phyloP scores from a whole-genome alignment of 2,113 vertebrate species.

The Nothoprocta perdicaria region DNA sequence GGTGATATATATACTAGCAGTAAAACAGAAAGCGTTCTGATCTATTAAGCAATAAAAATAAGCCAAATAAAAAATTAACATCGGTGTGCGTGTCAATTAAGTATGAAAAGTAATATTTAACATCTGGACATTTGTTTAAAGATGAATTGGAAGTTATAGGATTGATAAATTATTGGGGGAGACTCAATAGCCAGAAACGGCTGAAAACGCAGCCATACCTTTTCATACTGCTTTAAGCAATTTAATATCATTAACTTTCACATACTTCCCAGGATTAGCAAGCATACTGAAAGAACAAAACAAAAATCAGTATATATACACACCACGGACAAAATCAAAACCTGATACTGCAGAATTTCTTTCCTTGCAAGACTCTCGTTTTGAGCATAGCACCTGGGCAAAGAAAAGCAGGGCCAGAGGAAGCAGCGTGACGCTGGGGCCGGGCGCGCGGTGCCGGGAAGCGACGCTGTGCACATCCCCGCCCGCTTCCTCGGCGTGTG shows the following conservation, averaged over 20 bases:
- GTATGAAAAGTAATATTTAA: not conserved
- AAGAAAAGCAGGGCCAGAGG: not conserved
- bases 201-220: not conserved
- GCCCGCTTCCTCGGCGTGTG: not conserved
- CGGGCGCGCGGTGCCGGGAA: not conserved
- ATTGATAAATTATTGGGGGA: not conserved
- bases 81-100: not conserved
- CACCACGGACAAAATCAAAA: not conserved
- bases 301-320: not conserved
- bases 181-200: fast-evolving
- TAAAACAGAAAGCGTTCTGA: not conserved
- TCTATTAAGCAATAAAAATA: not conserved
- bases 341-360: not conserved
- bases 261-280: not conserved
- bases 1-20: not conserved
- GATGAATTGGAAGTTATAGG: not conserved
- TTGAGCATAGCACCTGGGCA: not conserved
- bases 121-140: not conserved
- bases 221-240: not conserved
- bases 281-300: not conserved
- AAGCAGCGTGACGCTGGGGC: not conserved
- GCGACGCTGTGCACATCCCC: fast-evolving
- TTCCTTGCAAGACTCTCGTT: not conserved
- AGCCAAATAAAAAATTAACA: not conserved
- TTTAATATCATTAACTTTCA: not conserved